Conservation (phyloP, 2,888 invertebrate genomes). For the Standfussiana lucernea region DNA sequence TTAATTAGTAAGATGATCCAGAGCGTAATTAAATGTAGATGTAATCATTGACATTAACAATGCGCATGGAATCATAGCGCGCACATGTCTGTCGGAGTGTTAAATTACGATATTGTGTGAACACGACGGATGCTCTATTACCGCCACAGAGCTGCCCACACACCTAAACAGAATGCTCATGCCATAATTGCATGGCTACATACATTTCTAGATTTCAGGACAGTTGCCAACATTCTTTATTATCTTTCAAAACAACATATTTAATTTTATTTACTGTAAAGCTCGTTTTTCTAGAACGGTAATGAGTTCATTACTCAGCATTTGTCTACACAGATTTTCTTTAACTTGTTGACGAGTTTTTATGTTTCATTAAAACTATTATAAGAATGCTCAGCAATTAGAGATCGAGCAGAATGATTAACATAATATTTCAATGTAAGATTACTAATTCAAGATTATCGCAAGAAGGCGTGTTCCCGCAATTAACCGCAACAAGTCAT, state of each 20-base stretch:
- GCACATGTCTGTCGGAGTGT: slow-evolving; percentile 49
- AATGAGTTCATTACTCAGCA: slow-evolving; percentile 46
- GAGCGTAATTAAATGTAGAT: slow-evolving; percentile 45
- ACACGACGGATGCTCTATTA: slow-evolving; percentile 67
- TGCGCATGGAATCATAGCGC: slow-evolving; percentile 39
- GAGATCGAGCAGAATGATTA: slow-evolving; percentile 45
- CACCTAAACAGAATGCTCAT: slow-evolving; percentile 52
- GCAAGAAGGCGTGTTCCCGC: slow-evolving; percentile 47
- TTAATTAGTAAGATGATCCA: slow-evolving; percentile 48
- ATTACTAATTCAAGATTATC: slow-evolving; percentile 57
- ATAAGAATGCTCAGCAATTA: slow-evolving; percentile 30
- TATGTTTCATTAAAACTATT: slow-evolving; percentile 5
- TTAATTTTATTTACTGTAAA: slow-evolving; percentile 42
- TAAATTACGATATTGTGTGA: slow-evolving; percentile 72
- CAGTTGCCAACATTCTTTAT: slow-evolving; percentile 60
- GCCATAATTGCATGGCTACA: slow-evolving; percentile 61
- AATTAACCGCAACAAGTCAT: slow-evolving; percentile 56
- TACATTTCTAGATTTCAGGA: slow-evolving; percentile 43
- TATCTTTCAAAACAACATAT: slow-evolving; percentile 50
- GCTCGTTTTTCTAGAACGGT: slow-evolving; percentile 38
- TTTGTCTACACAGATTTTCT: slow-evolving; percentile 52
- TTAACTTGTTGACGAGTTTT: slow-evolving; percentile 35
- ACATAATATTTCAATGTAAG: slow-evolving; percentile 47
- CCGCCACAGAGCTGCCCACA: slow-evolving; percentile 67
- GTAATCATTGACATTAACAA: slow-evolving; percentile 56